Evolutionary conservation across 2,888 invertebrate genomes (phyloP).

Genomic region (Carcina quercana): DNA sequence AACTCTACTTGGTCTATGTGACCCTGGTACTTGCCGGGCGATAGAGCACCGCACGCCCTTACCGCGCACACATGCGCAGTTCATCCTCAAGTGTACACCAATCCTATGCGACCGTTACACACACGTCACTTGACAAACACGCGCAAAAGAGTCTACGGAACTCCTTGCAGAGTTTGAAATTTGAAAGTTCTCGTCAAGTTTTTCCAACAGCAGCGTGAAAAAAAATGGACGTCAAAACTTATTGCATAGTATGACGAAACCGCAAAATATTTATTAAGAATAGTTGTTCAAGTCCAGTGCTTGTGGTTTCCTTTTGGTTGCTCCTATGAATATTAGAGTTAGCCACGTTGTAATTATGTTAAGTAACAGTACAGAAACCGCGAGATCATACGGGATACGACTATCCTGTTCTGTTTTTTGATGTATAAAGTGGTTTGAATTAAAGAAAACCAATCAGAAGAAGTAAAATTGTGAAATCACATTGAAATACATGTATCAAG

Average conservation of each 20-base stretch:
- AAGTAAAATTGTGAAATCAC: too few relatives aligned
- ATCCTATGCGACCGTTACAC: conserved; percentile 26
- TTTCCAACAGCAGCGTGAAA: too few relatives aligned
- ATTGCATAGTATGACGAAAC: neutral
- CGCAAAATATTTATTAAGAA: neutral
- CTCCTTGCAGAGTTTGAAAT: neutral
- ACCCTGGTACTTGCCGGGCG: conserved; percentile 66
- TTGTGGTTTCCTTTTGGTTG: conserved; percentile 29
- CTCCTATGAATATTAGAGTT: conserved; percentile 23
- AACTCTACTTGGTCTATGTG: conserved; percentile 29
- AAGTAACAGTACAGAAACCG: conserved; percentile 33
- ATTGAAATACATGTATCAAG: too few relatives aligned
- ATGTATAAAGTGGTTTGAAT: too few relatives aligned
- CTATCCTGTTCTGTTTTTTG: too few relatives aligned
- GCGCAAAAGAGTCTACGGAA: neutral
- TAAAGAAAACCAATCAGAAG: too few relatives aligned
- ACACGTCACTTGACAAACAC: conserved; percentile 11
- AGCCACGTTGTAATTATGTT: conserved; percentile 29
- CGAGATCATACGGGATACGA: too few relatives aligned
- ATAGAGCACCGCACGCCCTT: conserved; percentile 63
- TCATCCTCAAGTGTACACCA: conserved; percentile 22
- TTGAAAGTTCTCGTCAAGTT: too few relatives aligned
- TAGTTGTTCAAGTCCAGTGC: conserved; percentile 22
- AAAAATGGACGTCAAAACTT: too few relatives aligned
- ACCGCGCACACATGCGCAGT: conserved; percentile 69